Evolutionary conservation across 2,888 invertebrate genomes (phyloP).

Genomic region (Litoditis marina): DNA sequence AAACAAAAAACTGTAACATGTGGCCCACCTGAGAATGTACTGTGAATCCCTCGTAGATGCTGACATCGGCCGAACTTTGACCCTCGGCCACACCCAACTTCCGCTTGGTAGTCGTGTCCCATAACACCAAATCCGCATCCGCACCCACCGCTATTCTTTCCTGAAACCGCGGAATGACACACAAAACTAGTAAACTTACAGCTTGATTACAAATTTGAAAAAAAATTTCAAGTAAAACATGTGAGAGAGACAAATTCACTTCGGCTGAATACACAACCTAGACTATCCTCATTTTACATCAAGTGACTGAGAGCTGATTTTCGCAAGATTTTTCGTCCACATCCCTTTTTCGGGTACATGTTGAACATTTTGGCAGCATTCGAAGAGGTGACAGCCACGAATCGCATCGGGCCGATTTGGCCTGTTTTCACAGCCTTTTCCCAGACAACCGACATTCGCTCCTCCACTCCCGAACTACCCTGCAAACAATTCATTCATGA

Average conservation of each 20-base stretch:
- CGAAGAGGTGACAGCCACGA: constrained; percentile 91
- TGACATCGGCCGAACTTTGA: constrained; percentile 27
- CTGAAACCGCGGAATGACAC: too few species aligned
- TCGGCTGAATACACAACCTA: too few species aligned
- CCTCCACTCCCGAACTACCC: constrained; percentile 91
- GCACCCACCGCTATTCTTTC: constrained; percentile 86
- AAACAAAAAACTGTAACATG: too few species aligned
- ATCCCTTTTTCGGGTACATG: constrained; percentile 87
- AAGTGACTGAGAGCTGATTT: too few species aligned
- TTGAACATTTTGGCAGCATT: constrained; percentile 92
- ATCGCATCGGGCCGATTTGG: constrained; percentile 83
- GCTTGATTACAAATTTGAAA: too few species aligned
- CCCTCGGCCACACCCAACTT: constrained; percentile 19
- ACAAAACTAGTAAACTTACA: too few species aligned
- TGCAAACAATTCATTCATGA: too few species aligned
- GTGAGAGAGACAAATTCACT: too few species aligned
- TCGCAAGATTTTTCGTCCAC: too few species aligned
- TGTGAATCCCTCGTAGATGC: constrained; percentile 44
- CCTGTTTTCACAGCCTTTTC: constrained; percentile 81
- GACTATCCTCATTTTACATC: too few species aligned
- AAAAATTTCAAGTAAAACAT: too few species aligned
- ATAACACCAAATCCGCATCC: constrained; percentile 93
- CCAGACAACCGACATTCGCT: constrained; percentile 93
- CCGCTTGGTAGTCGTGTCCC: constrained; percentile 72
- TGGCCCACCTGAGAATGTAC: constrained; percentile 38